Conservation (phyloP, 1,140 invertebrate genomes). For the Thaumetopoea pityocampa region DNA sequence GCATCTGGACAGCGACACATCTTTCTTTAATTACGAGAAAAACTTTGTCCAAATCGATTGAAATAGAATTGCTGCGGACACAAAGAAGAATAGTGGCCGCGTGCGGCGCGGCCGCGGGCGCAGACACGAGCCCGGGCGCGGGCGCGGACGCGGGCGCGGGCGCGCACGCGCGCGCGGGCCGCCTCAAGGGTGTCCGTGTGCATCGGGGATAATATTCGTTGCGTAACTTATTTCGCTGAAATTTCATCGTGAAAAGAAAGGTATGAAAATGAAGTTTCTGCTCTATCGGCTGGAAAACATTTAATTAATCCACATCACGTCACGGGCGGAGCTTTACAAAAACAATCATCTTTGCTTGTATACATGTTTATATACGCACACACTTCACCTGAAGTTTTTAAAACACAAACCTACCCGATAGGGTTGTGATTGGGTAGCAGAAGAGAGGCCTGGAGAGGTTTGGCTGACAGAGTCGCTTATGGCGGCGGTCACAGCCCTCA, state of each 20-base stretch:
- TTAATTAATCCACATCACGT: slow-evolving; percentile 7
- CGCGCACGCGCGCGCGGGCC: neutral
- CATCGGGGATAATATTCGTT: slow-evolving; percentile 1
- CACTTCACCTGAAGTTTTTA: neutral
- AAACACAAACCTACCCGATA: neutral
- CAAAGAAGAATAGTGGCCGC: too few species aligned
- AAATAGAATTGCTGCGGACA: too few species aligned
- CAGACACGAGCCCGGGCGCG: too few species aligned
- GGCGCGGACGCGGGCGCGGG: too few species aligned
- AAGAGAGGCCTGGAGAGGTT: too few species aligned
- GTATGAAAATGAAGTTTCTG: slow-evolving; percentile 12
- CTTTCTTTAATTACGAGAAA: too few species aligned
- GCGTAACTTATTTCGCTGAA: neutral
- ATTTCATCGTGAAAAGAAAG: slow-evolving; percentile 1
- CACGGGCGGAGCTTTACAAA: neutral
- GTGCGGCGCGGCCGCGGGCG: too few species aligned
- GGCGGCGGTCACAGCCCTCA: too few species aligned
- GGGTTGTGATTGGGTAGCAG: too few species aligned
- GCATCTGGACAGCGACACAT: too few species aligned
- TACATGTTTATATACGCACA: neutral
- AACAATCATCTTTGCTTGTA: neutral
- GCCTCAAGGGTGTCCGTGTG: neutral
- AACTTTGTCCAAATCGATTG: too few species aligned
- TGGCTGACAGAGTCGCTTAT: too few species aligned
- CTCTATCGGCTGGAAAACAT: slow-evolving; percentile 5